phyloP scores from a whole-genome alignment of 2,888 invertebrate genomes.

The Cataglyphis altisquamis region DNA sequence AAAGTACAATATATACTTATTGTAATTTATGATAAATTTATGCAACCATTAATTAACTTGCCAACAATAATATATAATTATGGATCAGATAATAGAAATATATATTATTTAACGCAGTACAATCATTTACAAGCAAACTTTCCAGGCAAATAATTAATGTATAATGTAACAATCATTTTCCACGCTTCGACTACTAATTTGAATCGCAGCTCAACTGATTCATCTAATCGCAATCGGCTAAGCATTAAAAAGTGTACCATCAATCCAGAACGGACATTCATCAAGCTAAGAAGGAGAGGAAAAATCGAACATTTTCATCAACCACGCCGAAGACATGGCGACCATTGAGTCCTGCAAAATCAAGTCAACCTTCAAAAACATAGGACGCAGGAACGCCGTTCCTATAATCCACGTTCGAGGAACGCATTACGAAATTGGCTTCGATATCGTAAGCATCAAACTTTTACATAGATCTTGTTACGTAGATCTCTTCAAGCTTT shows the following conservation, averaged over 20 bases:
- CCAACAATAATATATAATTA: neutral
- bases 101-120: neutral
- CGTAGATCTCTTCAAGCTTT: neutral
- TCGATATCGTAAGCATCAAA: slow-evolving; percentile 91
- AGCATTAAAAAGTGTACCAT: neutral
- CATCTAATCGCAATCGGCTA: neutral
- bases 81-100: neutral
- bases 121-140: neutral
- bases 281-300: neutral
- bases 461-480: neutral
- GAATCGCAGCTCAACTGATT: neutral
- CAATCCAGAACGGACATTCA: neutral
- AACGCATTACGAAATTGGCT: slow-evolving; percentile 95
- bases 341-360: neutral
- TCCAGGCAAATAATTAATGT: neutral
- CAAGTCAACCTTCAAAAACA: slow-evolving; percentile 6
- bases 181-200: neutral
- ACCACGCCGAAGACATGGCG: slow-evolving; percentile 12
- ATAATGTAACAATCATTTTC: neutral
- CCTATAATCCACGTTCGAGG: slow-evolving; percentile 93
- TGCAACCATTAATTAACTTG: neutral
- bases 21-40: neutral
- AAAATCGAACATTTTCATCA: neutral
- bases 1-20: neutral
- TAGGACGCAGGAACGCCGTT: slow-evolving; percentile 88